Conservation (phyloP, 1,140 invertebrate genomes). For the Luehdorfia chinensis region DNA sequence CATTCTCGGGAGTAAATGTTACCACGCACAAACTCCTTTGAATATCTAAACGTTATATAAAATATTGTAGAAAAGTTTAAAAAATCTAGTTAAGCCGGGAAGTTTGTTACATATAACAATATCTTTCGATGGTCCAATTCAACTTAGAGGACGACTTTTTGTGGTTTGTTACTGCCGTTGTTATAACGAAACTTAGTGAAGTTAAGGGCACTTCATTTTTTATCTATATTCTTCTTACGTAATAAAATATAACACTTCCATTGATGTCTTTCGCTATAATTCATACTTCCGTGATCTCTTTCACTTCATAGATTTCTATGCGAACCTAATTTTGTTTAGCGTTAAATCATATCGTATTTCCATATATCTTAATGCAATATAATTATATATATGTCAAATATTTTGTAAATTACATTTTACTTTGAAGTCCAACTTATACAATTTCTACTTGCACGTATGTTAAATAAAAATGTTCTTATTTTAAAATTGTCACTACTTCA, state of each 20-base stretch:
- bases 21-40: slow-evolving; percentile 37
- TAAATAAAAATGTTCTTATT: too few species aligned
- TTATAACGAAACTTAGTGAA: slow-evolving; percentile 33
- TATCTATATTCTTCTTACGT: slow-evolving; percentile 23
- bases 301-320: slow-evolving; percentile 35
- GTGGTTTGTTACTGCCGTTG: slow-evolving; percentile 25
- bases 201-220: slow-evolving; percentile 39
- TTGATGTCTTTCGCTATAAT: slow-evolving; percentile 44
- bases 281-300: slow-evolving; percentile 57
- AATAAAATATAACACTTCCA: slow-evolving; percentile 42
- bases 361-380: not conserved
- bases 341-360: not conserved
- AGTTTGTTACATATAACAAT: slow-evolving; percentile 39
- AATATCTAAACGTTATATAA: slow-evolving; percentile 34
- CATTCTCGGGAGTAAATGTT: slow-evolving; percentile 22
- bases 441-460: too few species aligned
- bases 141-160: slow-evolving; percentile 39
- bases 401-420: not conserved
- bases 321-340: slow-evolving; percentile 62
- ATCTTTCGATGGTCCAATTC: slow-evolving; percentile 59
- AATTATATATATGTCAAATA: not conserved
- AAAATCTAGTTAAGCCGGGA: slow-evolving; percentile 42
- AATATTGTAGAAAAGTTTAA: slow-evolving; percentile 36
- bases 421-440: too few species aligned
- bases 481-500: too few species aligned